These are phyloP conservation scores for Pelobates fuscus DNA, from an alignment of 2,113 vertebrate genomes.

Conservation along the genomic window DNA sequence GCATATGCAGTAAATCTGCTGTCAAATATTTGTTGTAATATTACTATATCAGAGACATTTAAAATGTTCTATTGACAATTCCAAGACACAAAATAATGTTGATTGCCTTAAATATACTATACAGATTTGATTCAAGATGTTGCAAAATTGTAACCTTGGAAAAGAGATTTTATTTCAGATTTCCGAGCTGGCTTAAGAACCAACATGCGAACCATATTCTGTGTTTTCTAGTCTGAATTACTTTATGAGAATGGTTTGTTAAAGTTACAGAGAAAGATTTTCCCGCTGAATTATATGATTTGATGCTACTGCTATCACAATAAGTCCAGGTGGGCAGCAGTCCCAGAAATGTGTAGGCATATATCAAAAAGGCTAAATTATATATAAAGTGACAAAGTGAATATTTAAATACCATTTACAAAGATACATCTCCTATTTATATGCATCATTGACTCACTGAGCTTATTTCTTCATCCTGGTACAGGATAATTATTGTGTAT, in stretches of 20 bases:
- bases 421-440: conserved; percentile 16
- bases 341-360: conserved; percentile 27
- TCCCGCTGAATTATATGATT: conserved; percentile 16
- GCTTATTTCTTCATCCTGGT: conserved; percentile 33
- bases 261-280: not conserved
- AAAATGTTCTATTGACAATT: no score
- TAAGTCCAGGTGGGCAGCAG: conserved; percentile 27
- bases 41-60: no score
- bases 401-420: conserved; percentile 42
- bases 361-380: conserved; percentile 35
- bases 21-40: no score
- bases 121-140: no score
- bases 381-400: conserved; percentile 31
- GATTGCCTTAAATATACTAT: no score
- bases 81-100: no score
- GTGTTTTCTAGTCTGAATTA: no score
- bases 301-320: conserved; percentile 2
- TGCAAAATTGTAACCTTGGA: no score
- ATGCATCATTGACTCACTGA: conserved; percentile 18
- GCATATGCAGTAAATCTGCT: no score
- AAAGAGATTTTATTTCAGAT: no score
- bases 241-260: not conserved
- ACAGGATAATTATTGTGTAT: conserved; percentile 37
- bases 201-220: no score
- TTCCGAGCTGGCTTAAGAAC: no score